Evolutionary conservation across 2,797 vertebrate species (phyloP).

Genomic region (Gymnocypris eckloni): DNA sequence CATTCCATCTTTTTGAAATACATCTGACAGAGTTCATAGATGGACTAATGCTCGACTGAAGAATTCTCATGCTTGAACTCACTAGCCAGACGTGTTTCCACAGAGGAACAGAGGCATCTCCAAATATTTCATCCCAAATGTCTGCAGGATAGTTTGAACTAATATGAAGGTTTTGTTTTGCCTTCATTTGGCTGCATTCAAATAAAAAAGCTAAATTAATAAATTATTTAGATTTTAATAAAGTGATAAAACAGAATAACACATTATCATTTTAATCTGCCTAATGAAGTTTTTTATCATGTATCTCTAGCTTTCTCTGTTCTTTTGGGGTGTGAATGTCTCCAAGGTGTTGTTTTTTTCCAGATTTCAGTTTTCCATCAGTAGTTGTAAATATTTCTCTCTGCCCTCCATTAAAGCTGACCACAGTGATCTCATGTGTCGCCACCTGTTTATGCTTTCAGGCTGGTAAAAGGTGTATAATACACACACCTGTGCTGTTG

Average conservation of each 20-base stretch:
- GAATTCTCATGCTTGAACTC: not conserved
- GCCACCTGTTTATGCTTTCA: not conserved
- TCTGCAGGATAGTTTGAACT: not conserved
- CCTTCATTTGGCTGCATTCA: not conserved
- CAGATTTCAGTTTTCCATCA: not conserved
- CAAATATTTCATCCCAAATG: not conserved
- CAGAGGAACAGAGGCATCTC: not conserved
- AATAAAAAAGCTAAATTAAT: not conserved
- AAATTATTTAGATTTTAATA: not conserved
- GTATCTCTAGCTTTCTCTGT: not conserved
- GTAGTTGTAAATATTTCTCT: constrained; percentile 11
- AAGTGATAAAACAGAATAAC: not conserved
- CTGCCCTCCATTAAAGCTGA: not conserved
- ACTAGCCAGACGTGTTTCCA: not conserved
- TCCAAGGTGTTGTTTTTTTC: too few relatives aligned
- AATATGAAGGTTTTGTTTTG: not conserved
- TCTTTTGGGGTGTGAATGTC: not conserved
- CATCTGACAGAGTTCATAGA: not conserved
- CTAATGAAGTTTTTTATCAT: not conserved
- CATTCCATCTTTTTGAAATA: not conserved
- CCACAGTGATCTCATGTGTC: not conserved
- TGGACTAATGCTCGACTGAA: not conserved
- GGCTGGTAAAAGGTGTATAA: constrained; percentile 18
- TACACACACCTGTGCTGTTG: constrained; percentile 38
- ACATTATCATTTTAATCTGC: too few relatives aligned